Percentiles rank a stretch among this genome's conserved stretches.
phyloP scores from a whole-genome alignment of 23 tunicate genomes.

The Ciona savignyi region DNA sequence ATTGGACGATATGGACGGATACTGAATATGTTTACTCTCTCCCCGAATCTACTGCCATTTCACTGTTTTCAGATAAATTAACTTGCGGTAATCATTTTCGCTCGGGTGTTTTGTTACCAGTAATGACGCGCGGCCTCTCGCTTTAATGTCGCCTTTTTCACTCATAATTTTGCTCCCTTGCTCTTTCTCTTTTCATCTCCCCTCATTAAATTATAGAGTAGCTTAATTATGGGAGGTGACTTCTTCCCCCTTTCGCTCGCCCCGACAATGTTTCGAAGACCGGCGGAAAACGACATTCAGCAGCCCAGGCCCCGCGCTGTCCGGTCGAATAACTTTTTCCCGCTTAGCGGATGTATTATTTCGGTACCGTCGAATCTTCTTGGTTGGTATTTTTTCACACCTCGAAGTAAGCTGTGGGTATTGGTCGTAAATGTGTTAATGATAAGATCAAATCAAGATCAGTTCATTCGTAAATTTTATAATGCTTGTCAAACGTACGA shows the following conservation, averaged over 20 bases:
- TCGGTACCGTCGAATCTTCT: background rate
- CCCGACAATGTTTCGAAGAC: background rate
- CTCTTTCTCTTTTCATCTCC: slow-evolving; percentile 1
- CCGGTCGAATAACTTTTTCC: background rate
- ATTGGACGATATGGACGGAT: too few species aligned
- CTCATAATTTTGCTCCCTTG: background rate
- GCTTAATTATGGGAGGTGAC: background rate
- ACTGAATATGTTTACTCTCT: background rate
- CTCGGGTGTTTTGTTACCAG: slow-evolving; percentile 1
- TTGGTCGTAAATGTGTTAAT: too few species aligned
- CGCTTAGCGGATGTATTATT: background rate
- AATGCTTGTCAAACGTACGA: too few species aligned
- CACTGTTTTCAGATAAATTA: background rate
- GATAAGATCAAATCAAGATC: too few species aligned
- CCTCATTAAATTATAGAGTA: background rate
- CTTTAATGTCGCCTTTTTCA: background rate
- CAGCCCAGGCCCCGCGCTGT: background rate
- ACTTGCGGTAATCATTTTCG: background rate
- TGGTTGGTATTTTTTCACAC: background rate
- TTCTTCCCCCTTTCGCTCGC: background rate
- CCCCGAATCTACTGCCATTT: background rate
- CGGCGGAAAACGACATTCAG: background rate
- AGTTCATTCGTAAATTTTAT: too few species aligned
- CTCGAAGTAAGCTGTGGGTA: too few species aligned
- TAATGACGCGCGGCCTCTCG: background rate